A percentile compares a stretch with the other conserved stretches of the same genome.
Conservation (phyloP, 2,113 vertebrate genomes). For the Columbina picui region DNA sequence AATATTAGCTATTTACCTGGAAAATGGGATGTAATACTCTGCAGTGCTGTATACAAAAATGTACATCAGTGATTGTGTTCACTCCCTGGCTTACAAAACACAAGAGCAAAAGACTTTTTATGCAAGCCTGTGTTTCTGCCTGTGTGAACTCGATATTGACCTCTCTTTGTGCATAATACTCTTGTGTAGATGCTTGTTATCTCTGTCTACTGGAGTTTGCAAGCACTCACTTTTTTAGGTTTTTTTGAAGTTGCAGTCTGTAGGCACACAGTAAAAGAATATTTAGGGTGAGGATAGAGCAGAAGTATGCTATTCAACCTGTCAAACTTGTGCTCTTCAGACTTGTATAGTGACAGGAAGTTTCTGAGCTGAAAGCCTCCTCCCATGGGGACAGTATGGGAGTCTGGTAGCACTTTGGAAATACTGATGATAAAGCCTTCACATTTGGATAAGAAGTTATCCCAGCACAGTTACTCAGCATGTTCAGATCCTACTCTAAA, state of each 20-base stretch:
- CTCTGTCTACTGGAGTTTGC: neutral
- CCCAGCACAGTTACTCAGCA: neutral
- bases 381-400: neutral
- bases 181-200: neutral
- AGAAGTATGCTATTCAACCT: neutral
- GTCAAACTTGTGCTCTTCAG: neutral
- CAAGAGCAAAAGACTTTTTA: neutral
- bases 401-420: neutral
- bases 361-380: neutral
- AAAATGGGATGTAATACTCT: neutral
- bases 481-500: neutral
- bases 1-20: neutral
- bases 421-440: neutral
- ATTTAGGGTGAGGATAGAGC: neutral
- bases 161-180: neutral
- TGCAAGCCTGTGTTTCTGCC: neutral
- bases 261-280: neutral
- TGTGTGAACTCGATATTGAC: neutral
- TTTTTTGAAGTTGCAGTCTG: neutral
- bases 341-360: neutral
- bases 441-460: neutral
- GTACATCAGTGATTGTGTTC: neutral
- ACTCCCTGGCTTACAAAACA: neutral
- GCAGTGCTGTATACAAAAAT: neutral
- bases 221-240: neutral